Conservation (phyloP, 1,140 invertebrate species). For the Drosophila sucinea region DNA sequence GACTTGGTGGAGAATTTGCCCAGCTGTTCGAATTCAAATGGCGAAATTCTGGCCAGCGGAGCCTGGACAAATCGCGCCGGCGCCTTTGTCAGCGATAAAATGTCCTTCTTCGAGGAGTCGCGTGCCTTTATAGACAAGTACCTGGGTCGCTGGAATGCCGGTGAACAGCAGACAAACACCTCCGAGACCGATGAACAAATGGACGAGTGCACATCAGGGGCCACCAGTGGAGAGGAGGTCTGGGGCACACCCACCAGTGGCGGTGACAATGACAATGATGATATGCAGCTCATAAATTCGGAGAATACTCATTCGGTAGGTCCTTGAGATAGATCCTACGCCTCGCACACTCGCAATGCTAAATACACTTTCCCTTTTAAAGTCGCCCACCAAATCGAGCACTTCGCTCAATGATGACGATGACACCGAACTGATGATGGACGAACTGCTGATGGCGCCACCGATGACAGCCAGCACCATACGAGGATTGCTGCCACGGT, state of each 20-base stretch:
- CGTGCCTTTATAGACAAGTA: slow-evolving; percentile 83
- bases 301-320: slow-evolving; percentile 87
- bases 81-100: slow-evolving; percentile 91
- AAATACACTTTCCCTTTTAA: neutral
- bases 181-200: slow-evolving; percentile 84
- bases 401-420: slow-evolving; percentile 87
- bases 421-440: slow-evolving; percentile 89
- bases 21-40: slow-evolving; percentile 42
- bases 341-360: too few relatives aligned
- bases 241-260: slow-evolving; percentile 94
- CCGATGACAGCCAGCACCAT: slow-evolving; percentile 87
- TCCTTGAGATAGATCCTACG: too few relatives aligned
- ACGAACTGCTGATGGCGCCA: slow-evolving; percentile 88
- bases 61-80: slow-evolving; percentile 91
- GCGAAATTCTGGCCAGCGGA: slow-evolving; percentile 79
- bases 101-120: slow-evolving; percentile 89
- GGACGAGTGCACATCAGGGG: slow-evolving; percentile 90
- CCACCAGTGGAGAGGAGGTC: slow-evolving; percentile 91
- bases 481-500: slow-evolving; percentile 86
- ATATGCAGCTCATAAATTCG: slow-evolving; percentile 86
- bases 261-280: slow-evolving; percentile 90
- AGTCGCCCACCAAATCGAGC: slow-evolving; percentile 87
- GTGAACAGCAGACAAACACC: slow-evolving; percentile 60
- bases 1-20: slow-evolving; percentile 28
- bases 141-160: slow-evolving; percentile 77